A percentile compares a stretch with the other conserved stretches of the same genome.
Evolutionary conservation across 2,888 invertebrate species (phyloP).

Genomic region (Cancer borealis): DNA sequence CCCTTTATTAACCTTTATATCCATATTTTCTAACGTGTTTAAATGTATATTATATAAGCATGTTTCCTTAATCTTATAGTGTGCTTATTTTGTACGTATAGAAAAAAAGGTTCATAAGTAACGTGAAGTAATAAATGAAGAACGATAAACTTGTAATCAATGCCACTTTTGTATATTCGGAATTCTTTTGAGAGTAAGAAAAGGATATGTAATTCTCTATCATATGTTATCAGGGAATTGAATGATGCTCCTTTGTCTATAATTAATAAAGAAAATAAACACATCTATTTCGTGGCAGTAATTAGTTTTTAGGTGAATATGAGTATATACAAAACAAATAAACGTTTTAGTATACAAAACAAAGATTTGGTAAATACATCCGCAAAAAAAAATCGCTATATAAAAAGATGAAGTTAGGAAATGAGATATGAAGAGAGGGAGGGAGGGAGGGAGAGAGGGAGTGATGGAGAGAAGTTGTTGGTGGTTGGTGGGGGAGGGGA

Average conservation of each 20-base stretch:
- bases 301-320: too few relatives aligned
- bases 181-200: too few relatives aligned
- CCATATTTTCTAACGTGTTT: too few relatives aligned
- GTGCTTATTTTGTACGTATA: background rate
- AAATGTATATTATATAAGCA: too few relatives aligned
- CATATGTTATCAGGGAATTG: too few relatives aligned
- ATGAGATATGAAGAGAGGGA: background rate
- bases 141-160: too few relatives aligned
- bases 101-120: background rate
- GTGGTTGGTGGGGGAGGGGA: background rate
- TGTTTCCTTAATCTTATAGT: background rate
- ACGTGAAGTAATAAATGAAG: background rate
- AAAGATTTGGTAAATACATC: background rate
- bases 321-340: background rate
- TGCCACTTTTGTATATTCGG: too few relatives aligned
- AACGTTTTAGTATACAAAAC: background rate
- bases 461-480: background rate
- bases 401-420: background rate
- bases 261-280: background rate
- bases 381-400: background rate
- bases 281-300: background rate
- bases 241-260: background rate
- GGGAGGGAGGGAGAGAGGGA: conserved; percentile 3
- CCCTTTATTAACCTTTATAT: too few relatives aligned
- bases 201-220: too few relatives aligned